Evolutionary conservation across 1,140 invertebrate genomes (phyloP).

Genomic region (Drosophila prosaltans): DNA sequence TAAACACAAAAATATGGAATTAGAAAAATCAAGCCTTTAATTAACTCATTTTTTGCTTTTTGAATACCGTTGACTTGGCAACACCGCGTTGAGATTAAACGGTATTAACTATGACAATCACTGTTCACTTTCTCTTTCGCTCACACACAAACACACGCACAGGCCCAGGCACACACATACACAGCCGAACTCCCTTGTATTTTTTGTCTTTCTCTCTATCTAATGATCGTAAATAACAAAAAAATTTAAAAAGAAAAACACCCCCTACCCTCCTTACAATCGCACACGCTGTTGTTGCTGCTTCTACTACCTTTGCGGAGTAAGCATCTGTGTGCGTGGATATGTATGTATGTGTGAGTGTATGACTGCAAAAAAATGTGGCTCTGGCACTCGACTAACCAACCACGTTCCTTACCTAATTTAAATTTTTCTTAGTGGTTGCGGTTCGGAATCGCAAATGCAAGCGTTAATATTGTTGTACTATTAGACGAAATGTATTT

Average conservation of each 20-base stretch:
- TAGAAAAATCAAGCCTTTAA: slow-evolving; percentile 23
- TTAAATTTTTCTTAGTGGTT: slow-evolving; percentile 28
- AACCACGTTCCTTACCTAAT: slow-evolving; percentile 68
- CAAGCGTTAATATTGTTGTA: slow-evolving; percentile 22
- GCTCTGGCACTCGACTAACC: slow-evolving; percentile 4
- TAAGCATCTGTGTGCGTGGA: slow-evolving; percentile 3
- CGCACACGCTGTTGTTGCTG: no score
- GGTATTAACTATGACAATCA: slow-evolving; percentile 39
- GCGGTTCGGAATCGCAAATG: slow-evolving; percentile 24
- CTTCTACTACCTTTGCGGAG: background rate
- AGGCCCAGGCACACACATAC: background rate
- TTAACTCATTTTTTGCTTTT: slow-evolving; percentile 6
- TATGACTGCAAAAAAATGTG: slow-evolving; percentile 37
- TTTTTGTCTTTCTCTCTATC: slow-evolving; percentile 19
- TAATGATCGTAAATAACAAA: slow-evolving; percentile 26
- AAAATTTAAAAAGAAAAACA: slow-evolving; percentile 19
- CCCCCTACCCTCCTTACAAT: slow-evolving; percentile 9
- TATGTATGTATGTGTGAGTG: background rate
- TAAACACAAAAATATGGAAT: slow-evolving; percentile 13
- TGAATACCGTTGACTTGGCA: slow-evolving; percentile 14
- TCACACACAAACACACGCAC: background rate
- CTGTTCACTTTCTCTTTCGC: slow-evolving; percentile 39
- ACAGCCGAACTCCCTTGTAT: slow-evolving; percentile 19
- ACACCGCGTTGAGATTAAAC: slow-evolving; percentile 27
- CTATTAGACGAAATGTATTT: slow-evolving; percentile 28